phyloP scores from a whole-genome alignment of 1,140 invertebrate species.

The Aphis craccivora region DNA sequence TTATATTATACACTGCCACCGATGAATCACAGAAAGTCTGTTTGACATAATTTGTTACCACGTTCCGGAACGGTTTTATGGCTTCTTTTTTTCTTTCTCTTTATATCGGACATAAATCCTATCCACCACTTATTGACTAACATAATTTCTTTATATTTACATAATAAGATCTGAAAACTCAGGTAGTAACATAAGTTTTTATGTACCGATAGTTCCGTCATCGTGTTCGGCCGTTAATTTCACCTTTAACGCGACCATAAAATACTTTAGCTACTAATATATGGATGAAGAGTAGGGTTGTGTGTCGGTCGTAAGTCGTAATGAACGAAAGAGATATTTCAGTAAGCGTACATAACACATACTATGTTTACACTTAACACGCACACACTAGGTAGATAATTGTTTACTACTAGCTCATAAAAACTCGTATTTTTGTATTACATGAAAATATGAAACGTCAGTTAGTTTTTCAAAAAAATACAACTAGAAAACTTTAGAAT shows the following conservation, averaged over 20 bases:
- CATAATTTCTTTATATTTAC: neutral
- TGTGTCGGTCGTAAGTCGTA: neutral
- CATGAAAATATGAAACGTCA: neutral
- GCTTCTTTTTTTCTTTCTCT: neutral
- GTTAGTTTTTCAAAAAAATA: neutral
- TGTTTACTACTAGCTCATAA: neutral
- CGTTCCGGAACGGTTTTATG: slow-evolving; percentile 11
- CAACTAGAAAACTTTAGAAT: neutral
- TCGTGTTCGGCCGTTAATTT: neutral
- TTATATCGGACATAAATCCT: neutral
- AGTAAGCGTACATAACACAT: neutral
- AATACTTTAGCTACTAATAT: neutral
- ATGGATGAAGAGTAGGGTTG: neutral
- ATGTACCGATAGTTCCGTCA: neutral
- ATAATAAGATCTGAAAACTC: neutral
- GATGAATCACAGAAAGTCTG: neutral
- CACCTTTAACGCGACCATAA: neutral
- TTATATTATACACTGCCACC: neutral
- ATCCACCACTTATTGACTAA: neutral
- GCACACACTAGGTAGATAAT: neutral
- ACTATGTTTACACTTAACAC: neutral
- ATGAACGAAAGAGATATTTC: neutral
- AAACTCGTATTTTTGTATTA: neutral
- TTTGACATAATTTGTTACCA: neutral
- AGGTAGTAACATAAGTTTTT: neutral